A percentile compares a stretch with the other conserved stretches of the same genome.
phyloP scores from a whole-genome alignment of 92 coral and sea anemone genomes.

The Paramuricea clavata region DNA sequence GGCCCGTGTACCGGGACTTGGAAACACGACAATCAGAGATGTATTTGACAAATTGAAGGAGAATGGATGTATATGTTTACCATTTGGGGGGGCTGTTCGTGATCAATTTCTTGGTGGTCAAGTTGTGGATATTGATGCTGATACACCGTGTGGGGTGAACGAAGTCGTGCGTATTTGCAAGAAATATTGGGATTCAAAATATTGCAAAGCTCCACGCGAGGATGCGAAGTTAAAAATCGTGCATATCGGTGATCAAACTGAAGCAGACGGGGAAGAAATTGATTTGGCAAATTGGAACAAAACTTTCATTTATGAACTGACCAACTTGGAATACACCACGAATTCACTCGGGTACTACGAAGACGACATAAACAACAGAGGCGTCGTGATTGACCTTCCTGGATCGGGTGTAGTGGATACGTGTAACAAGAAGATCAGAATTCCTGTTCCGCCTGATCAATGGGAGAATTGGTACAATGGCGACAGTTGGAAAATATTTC shows the following conservation, averaged over 20 bases:
- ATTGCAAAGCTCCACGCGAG: neutral
- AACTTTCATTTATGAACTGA: neutral
- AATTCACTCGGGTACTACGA: neutral
- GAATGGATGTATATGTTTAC: neutral
- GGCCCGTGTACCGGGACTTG: neutral
- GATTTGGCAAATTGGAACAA: neutral
- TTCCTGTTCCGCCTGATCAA: neutral
- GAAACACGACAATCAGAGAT: neutral
- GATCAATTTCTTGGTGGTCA: neutral
- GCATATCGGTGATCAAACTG: neutral
- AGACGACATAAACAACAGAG: neutral
- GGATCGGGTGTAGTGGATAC: neutral
- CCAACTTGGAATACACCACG: neutral
- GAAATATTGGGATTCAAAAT: neutral
- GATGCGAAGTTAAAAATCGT: neutral
- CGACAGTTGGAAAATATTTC: neutral
- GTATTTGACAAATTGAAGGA: neutral
- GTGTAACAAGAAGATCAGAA: neutral
- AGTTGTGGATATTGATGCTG: neutral
- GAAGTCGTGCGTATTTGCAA: neutral
- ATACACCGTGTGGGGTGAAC: neutral
- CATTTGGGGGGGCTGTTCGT: neutral
- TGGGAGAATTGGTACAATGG: neutral
- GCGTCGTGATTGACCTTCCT: neutral
- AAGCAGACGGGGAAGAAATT: neutral